Evolutionary conservation across 2,888 invertebrate genomes (phyloP).

Genomic region (Danaus chrysippus): DNA sequence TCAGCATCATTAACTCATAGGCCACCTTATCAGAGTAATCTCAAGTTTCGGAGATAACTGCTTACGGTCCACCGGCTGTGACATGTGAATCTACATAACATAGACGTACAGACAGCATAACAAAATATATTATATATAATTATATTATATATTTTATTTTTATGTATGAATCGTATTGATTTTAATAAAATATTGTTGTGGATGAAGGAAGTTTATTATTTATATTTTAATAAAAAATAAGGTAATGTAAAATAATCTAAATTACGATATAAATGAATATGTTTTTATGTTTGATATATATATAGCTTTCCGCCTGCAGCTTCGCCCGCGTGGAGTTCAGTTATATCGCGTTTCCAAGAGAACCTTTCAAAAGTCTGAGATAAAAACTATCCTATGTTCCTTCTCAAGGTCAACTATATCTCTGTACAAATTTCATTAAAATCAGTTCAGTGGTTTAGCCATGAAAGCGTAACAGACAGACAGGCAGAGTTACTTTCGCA

Average conservation of each 20-base stretch:
- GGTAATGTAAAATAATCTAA: too few relatives aligned
- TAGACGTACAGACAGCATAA: constrained; percentile 27
- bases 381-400: too few relatives aligned
- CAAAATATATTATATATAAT: background rate
- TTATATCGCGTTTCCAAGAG: too few relatives aligned
- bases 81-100: constrained; percentile 36
- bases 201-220: background rate
- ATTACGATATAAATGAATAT: too few relatives aligned
- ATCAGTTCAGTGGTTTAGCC: too few relatives aligned
- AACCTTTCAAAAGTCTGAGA: too few relatives aligned
- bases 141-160: background rate
- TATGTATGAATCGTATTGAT: background rate
- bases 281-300: background rate
- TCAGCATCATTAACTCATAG: constrained; percentile 7
- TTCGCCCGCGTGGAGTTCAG: too few relatives aligned
- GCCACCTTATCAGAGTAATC: constrained; percentile 1
- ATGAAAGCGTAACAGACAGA: too few relatives aligned
- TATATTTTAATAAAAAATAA: background rate
- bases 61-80: constrained; percentile 33
- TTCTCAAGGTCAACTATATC: too few relatives aligned
- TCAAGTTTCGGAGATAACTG: constrained; percentile 19
- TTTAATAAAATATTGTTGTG: background rate
- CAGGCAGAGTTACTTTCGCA: too few relatives aligned
- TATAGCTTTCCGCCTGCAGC: too few relatives aligned
- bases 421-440: too few relatives aligned